Conservation (phyloP, 1,140 invertebrate species). For the Steinernema khuongi region DNA sequence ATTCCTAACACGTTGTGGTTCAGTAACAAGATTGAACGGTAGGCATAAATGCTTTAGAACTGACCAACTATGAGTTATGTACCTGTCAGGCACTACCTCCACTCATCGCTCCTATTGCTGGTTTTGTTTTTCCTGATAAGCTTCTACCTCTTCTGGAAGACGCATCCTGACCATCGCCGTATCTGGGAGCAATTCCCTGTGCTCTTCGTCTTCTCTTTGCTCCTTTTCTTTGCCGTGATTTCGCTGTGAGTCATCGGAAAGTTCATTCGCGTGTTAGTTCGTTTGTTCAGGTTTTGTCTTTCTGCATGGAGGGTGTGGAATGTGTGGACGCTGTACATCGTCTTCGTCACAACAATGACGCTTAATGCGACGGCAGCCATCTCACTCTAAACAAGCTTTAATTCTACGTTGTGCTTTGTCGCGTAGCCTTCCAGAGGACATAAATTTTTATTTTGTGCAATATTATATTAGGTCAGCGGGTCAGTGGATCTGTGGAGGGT, state of each 20-base stretch:
- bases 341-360: constrained; percentile 33
- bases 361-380: constrained; percentile 35
- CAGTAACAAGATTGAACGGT: constrained; percentile 31
- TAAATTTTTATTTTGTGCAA: no score
- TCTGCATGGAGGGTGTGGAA: constrained; percentile 36
- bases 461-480: no score
- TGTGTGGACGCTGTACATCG: constrained; percentile 36
- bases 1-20: constrained; percentile 30
- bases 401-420: background rate
- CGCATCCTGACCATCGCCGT: background rate
- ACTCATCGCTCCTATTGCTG: background rate
- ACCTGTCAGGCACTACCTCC: background rate
- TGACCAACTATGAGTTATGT: background rate
- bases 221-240: background rate
- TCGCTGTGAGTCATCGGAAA: background rate
- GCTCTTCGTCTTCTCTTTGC: background rate
- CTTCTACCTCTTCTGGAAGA: background rate
- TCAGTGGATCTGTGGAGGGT: no score
- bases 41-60: no score
- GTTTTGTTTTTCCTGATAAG: background rate
- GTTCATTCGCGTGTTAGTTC: background rate
- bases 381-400: background rate
- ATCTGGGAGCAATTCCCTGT: background rate
- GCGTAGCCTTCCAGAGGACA: background rate
- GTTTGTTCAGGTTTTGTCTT: constrained; percentile 31